These are phyloP conservation scores for Pipa parva DNA, from an alignment of 2,113 vertebrate species.

Conservation along the genomic window DNA sequence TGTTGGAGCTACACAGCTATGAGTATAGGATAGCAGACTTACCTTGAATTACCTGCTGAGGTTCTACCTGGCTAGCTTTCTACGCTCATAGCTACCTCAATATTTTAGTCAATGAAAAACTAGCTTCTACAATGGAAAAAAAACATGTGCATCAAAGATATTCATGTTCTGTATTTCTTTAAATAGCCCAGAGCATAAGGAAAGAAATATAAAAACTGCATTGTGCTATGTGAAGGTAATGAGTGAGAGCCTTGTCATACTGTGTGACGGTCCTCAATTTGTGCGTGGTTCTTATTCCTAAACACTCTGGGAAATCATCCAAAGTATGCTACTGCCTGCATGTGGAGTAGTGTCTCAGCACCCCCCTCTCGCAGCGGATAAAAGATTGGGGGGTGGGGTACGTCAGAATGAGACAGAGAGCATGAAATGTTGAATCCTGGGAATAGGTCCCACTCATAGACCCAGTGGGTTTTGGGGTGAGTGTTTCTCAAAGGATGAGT, in stretches of 20 bases:
- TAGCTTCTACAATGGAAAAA: too few species aligned
- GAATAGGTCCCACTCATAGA: slow-evolving; percentile 32
- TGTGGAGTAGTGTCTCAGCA: slow-evolving; percentile 9
- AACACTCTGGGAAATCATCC: slow-evolving; percentile 15
- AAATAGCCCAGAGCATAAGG: background rate
- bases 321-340: slow-evolving; percentile 14
- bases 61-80: background rate
- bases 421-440: slow-evolving; percentile 13
- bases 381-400: slow-evolving; percentile 4
- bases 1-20: too few species aligned
- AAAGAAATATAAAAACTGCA: background rate
- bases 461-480: slow-evolving; percentile 36
- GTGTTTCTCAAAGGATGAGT: slow-evolving; percentile 44
- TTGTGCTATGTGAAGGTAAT: slow-evolving; percentile 3
- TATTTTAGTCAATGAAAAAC: background rate
- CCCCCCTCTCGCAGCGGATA: slow-evolving; percentile 8
- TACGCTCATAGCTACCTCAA: background rate
- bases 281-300: slow-evolving; percentile 24
- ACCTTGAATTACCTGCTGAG: too few species aligned
- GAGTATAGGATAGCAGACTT: too few species aligned
- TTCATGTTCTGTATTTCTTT: background rate
- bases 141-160: background rate
- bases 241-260: slow-evolving; percentile 25
- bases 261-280: slow-evolving; percentile 21
- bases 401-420: background rate